A percentile compares a stretch with the other conserved stretches of the same genome.
Evolutionary conservation across 2,113 vertebrate genomes (phyloP).

Genomic region (Chaenocephalus aceratus): DNA sequence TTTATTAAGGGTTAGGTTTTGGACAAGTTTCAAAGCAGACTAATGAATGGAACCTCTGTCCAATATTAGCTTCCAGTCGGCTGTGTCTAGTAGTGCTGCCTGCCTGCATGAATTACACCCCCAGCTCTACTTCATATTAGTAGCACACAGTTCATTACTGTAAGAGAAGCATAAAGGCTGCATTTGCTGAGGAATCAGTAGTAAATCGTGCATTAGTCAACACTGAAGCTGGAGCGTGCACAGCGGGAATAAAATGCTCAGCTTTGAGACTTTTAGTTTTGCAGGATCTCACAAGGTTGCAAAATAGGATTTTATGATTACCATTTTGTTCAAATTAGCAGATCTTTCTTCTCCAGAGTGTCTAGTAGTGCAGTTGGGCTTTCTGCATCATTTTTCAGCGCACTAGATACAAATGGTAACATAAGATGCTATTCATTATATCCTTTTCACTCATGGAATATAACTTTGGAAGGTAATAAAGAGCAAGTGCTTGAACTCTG

Average conservation of each 20-base stretch:
- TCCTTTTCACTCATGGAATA: conserved; percentile 5
- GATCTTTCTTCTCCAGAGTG: conserved; percentile 63
- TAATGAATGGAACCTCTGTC: conserved; percentile 79
- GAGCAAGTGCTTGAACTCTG: conserved; percentile 12
- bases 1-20: conserved; percentile 56
- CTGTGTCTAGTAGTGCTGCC: conserved; percentile 40
- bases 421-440: conserved; percentile 57
- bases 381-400: conserved; percentile 78
- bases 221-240: conserved; percentile 55
- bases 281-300: conserved; percentile 20
- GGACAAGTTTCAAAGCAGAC: conserved; percentile 55
- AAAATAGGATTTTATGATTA: conserved; percentile 61
- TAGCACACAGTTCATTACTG: conserved; percentile 53
- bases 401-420: conserved; percentile 72
- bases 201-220: conserved; percentile 56
- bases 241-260: background rate
- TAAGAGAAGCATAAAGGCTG: conserved; percentile 56
- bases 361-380: conserved; percentile 77
- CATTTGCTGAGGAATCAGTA: conserved; percentile 39
- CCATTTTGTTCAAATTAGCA: conserved; percentile 67
- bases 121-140: conserved; percentile 41
- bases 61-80: conserved; percentile 61
- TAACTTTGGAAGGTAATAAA: conserved; percentile 17
- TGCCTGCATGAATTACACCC: conserved; percentile 54
- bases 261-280: conserved; percentile 17